Conservation (phyloP, 2,113 vertebrate genomes). For the Vombatus ursinus region DNA sequence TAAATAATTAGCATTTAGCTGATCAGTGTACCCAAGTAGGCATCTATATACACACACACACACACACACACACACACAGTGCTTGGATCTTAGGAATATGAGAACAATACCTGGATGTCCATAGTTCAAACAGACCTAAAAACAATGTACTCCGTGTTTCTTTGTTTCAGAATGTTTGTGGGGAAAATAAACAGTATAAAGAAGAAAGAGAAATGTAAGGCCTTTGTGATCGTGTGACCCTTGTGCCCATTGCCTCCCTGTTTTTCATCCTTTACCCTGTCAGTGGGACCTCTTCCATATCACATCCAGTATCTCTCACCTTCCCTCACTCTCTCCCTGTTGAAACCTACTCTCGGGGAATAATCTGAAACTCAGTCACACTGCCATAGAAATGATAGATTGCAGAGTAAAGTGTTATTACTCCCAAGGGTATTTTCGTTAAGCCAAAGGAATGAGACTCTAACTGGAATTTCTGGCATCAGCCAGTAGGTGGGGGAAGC, state of each 20-base stretch:
- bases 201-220: background rate
- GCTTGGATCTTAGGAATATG: slow-evolving; percentile 3
- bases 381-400: background rate
- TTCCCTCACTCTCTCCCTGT: background rate
- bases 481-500: background rate
- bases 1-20: slow-evolving; percentile 3
- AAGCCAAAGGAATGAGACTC: background rate
- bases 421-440: background rate
- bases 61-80: background rate
- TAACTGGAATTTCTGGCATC: background rate
- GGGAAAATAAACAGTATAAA: background rate
- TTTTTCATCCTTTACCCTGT: background rate
- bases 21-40: background rate
- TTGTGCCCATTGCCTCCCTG: background rate
- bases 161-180: background rate
- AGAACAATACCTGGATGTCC: slow-evolving; percentile 34
- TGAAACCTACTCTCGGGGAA: background rate
- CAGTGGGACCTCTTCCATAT: background rate
- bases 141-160: background rate
- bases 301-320: background rate
- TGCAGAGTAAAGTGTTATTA: background rate
- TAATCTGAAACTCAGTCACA: background rate
- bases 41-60: background rate
- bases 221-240: background rate
- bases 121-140: slow-evolving; percentile 52